These are phyloP conservation scores for Cephus sareptanus DNA, from an alignment of 2,888 invertebrate species.

Conservation along the genomic window DNA sequence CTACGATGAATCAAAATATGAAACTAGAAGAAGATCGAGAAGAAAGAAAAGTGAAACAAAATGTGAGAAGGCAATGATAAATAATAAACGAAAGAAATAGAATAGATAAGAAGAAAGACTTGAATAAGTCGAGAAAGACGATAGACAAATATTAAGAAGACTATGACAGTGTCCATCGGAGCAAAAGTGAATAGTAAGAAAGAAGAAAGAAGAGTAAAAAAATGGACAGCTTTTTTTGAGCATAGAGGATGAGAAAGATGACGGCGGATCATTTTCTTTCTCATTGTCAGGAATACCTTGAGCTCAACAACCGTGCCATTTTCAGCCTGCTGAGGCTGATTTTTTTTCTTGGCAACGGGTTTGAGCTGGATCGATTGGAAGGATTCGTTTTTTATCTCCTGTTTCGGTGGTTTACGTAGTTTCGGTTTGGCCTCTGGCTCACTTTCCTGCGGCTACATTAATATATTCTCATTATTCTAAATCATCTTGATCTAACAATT, in stretches of 20 bases:
- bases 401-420: slow-evolving; percentile 65
- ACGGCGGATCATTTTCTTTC: neutral
- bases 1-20: neutral
- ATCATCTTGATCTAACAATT: neutral
- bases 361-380: slow-evolving; percentile 74
- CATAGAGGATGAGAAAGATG: neutral
- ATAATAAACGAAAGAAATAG: neutral
- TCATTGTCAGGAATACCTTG: slow-evolving; percentile 54
- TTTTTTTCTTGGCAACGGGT: slow-evolving; percentile 66
- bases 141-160: neutral
- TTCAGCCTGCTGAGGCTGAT: slow-evolving; percentile 51
- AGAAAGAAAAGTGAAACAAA: neutral
- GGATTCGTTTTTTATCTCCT: slow-evolving; percentile 68
- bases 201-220: slow-evolving; percentile 11
- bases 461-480: slow-evolving; percentile 17
- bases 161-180: neutral
- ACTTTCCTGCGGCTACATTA: slow-evolving; percentile 53
- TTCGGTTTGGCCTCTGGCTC: slow-evolving; percentile 62
- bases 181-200: slow-evolving; percentile 4
- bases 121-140: neutral
- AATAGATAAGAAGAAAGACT: neutral
- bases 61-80: neutral
- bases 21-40: neutral
- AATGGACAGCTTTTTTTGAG: neutral
- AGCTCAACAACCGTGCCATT: slow-evolving; percentile 51